Percentiles rank a stretch among this genome's conserved stretches.
Evolutionary conservation across 30 jellyfish, hydroid and myxozoan genomes (phyloP).

Genomic region (Hydractinia echinata): DNA sequence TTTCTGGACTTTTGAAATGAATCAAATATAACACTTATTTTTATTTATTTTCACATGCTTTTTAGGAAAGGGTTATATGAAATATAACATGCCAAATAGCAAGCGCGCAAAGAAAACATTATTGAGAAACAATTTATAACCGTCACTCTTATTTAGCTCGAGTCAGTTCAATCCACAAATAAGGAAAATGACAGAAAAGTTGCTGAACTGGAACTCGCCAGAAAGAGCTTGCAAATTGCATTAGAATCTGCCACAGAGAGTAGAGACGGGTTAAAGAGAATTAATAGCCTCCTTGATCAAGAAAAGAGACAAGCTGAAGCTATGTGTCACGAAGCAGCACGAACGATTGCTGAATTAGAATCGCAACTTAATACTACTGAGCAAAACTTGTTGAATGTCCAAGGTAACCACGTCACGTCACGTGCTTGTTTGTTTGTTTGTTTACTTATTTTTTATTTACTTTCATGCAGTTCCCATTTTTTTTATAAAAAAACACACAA

Average conservation of each 20-base stretch:
- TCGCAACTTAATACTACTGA: constrained; percentile 12
- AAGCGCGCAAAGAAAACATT: neutral
- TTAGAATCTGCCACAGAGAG: constrained; percentile 16
- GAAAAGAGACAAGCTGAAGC: constrained; percentile 16
- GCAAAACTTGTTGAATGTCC: neutral
- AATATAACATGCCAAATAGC: no score
- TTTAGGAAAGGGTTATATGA: no score
- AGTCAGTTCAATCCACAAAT: neutral
- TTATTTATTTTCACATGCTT: no score
- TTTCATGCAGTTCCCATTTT: no score
- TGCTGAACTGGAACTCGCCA: constrained; percentile 14
- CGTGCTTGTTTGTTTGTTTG: neutral
- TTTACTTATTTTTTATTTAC: neutral
- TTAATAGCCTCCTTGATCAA: constrained; percentile 3
- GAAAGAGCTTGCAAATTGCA: neutral
- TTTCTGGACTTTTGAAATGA: no score
- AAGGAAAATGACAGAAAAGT: constrained; percentile 20
- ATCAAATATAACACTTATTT: no score
- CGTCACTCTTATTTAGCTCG: neutral
- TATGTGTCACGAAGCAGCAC: neutral
- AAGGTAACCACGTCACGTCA: constrained; percentile 13
- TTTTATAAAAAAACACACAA: no score
- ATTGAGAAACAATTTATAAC: neutral
- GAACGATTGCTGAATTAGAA: constrained; percentile 19
- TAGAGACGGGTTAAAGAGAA: constrained; percentile 17